Evolutionary conservation across 2,797 vertebrate species (phyloP).

Genomic region (Sardinella longiceps): DNA sequence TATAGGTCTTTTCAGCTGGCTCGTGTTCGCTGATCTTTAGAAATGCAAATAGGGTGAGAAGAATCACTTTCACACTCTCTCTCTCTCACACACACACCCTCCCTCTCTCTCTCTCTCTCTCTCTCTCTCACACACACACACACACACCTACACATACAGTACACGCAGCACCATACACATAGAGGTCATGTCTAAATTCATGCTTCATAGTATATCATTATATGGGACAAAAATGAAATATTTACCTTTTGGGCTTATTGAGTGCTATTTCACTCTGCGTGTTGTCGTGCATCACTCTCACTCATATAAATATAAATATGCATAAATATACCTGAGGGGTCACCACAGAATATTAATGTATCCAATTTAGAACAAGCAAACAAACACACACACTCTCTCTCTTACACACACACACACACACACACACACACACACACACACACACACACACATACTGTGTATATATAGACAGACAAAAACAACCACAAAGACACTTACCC

Average conservation of each 20-base stretch:
- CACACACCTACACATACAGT: background rate
- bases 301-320: background rate
- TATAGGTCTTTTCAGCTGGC: background rate
- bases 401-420: background rate
- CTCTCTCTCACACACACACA: background rate
- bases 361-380: background rate
- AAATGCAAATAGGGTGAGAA: background rate
- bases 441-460: background rate
- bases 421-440: constrained; percentile 1
- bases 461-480: too few species aligned
- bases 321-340: background rate
- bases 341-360: background rate
- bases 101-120: background rate
- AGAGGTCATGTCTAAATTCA: background rate
- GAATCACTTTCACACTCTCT: background rate
- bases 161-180: background rate
- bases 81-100: background rate
- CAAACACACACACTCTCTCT: background rate
- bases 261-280: background rate
- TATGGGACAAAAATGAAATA: background rate
- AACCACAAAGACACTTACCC: background rate
- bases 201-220: background rate
- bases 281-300: background rate
- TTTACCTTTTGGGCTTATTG: background rate
- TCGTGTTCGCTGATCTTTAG: background rate